phyloP scores from a whole-genome alignment of 2,113 vertebrate genomes.

The Cnemophilus loriae region DNA sequence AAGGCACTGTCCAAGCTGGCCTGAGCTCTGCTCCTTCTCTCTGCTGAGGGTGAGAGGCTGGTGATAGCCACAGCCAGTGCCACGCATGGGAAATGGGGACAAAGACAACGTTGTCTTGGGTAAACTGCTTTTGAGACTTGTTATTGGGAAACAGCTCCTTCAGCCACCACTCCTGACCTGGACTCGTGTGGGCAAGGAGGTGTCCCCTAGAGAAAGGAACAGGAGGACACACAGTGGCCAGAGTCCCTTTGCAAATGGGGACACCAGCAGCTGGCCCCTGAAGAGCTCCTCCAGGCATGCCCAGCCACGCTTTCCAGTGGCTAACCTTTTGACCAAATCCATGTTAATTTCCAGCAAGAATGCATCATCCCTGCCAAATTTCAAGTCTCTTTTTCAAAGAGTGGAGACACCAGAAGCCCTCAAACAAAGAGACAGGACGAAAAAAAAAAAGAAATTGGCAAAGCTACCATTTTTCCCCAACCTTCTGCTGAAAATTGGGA shows the following conservation, averaged over 20 bases:
- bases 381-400: conserved; percentile 13
- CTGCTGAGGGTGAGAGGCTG: background rate
- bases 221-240: background rate
- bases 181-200: rapidly evolving
- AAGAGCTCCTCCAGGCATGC: background rate
- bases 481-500: background rate
- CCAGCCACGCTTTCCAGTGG: background rate
- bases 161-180: background rate
- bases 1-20: background rate
- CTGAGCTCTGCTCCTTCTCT: background rate
- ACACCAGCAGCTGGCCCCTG: background rate
- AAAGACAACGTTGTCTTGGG: background rate
- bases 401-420: conserved; percentile 5
- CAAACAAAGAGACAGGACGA: background rate
- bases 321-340: background rate
- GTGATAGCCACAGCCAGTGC: background rate
- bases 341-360: conserved; percentile 5
- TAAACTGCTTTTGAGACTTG: background rate
- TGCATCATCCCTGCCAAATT: conserved; percentile 13
- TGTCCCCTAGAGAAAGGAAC: background rate
- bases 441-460: background rate
- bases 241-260: background rate
- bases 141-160: background rate
- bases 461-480: background rate
- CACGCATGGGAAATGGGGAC: rapidly evolving